Percentiles rank a stretch among this genome's conserved stretches.
Evolutionary conservation across 2,797 vertebrate species (phyloP).

Genomic region (Cyprinodon diabolis): DNA sequence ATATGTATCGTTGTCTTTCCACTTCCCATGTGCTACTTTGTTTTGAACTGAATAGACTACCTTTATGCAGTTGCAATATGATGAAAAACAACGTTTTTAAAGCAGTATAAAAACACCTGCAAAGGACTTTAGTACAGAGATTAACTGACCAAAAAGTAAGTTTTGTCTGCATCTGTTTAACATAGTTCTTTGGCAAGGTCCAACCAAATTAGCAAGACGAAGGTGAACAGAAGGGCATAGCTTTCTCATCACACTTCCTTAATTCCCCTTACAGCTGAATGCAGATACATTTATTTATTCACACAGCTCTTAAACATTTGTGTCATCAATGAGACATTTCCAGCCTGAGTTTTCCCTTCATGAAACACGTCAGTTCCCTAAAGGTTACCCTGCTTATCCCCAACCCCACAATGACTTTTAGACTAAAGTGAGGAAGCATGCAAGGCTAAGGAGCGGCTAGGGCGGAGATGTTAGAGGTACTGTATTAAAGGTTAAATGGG

Average conservation of each 20-base stretch:
- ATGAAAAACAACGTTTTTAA: background rate
- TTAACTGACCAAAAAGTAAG: constrained; percentile 1
- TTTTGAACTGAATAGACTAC: background rate
- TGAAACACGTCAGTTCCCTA: constrained; percentile 19
- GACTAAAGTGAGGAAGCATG: constrained; percentile 77
- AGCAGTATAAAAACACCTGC: background rate
- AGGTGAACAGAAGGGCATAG: constrained; percentile 8
- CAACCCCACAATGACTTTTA: constrained; percentile 67
- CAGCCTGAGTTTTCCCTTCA: constrained; percentile 10
- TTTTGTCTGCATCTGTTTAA: background rate
- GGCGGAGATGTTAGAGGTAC: constrained; percentile 22
- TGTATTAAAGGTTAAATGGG: constrained; percentile 23
- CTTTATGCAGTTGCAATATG: background rate
- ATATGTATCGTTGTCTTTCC: background rate
- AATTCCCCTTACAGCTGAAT: constrained; percentile 16
- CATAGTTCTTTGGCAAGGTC: constrained; percentile 2
- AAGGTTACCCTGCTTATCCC: constrained; percentile 51
- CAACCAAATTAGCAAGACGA: constrained; percentile 12
- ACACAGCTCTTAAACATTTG: constrained; percentile 27
- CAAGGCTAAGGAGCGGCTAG: constrained; percentile 25
- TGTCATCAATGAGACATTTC: constrained; percentile 35
- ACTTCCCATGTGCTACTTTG: background rate
- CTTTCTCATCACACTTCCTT: constrained; percentile 2
- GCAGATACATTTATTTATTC: constrained; percentile 6
- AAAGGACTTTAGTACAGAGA: background rate